Evolutionary conservation across 2,888 invertebrate species (phyloP).

Genomic region (Oligia strigilis): DNA sequence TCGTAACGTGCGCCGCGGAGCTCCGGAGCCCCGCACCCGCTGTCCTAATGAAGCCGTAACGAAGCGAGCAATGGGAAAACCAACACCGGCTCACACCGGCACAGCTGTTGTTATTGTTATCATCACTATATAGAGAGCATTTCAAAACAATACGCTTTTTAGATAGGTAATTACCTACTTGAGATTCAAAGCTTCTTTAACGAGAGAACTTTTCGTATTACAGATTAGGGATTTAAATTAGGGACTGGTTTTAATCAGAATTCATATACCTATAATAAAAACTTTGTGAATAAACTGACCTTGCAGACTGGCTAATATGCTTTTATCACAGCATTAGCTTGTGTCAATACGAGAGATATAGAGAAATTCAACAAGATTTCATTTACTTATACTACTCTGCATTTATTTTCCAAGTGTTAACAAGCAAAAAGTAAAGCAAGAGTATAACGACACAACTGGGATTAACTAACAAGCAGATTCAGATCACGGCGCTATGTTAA

Average conservation of each 20-base stretch:
- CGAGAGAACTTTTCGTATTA: conserved; percentile 44
- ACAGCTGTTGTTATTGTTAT: conserved; percentile 84
- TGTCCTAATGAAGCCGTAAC: conserved; percentile 86
- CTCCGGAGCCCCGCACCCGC: conserved; percentile 66
- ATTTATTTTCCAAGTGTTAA: conserved; percentile 37
- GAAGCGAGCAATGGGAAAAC: conserved; percentile 82
- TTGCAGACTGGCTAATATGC: not conserved
- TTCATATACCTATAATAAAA: conserved; percentile 1
- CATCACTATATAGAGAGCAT: conserved; percentile 76
- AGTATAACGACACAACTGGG: conserved; percentile 59
- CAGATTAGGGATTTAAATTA: conserved; percentile 33
- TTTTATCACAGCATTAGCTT: not conserved
- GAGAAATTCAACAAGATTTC: not conserved
- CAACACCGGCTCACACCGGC: conserved; percentile 77
- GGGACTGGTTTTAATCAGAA: conserved; percentile 7
- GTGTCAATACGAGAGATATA: not conserved
- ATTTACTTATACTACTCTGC: not conserved
- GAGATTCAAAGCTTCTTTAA: conserved; percentile 65
- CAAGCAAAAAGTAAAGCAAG: conserved; percentile 40
- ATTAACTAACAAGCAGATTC: conserved; percentile 83
- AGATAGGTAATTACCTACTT: conserved; percentile 70
- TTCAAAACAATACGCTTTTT: conserved; percentile 74
- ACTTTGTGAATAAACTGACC: not conserved
- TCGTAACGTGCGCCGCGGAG: conserved; percentile 49
- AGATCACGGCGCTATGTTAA: conserved; percentile 86